Evolutionary conservation across 2,888 invertebrate species (phyloP), one percentile per base, ranked within the genome.

Genomic region (Chesias legatella): DNA sequence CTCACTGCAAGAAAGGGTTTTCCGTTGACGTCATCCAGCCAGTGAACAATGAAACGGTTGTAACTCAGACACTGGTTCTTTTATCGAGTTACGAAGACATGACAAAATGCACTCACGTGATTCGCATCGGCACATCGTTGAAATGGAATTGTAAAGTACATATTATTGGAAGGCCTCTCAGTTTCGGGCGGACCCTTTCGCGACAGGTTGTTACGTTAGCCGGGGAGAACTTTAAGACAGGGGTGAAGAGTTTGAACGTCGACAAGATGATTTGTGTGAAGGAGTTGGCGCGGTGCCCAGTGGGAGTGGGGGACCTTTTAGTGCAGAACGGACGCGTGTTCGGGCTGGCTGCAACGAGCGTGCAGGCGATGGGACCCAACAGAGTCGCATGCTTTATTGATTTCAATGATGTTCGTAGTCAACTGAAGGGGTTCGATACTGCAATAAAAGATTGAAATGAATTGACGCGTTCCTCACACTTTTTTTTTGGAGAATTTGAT

Each of bases 1-100:
- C 73, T 9, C 61, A 63, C 26, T 86, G 86, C 63, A 82, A 74
- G 55, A 84, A 80, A 63, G 78, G 79, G 6, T 82, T 83, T 45
- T 28, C 74, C 0, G 63, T 82, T 7, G 70, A 79, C 29, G 45
- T 58, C 1, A 58, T 71, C 6, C 73, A 79, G 33, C 50, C 62
- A 1, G 56, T 83, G 24, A 53, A 58, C 6, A 76, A 79, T 36
- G 69, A 74, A 1, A 78, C 74, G 1, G 61, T 66, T 0, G 42
- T 69, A 9, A 72, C 75, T 1, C 75, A 73, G 32, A 72, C 64
- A 13, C 52, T 86, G 23, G 77, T 77, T 1, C 55, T 84, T 4
- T 43, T 86, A 40, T 70, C 71, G 1, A 77, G 69, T 17, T 63
- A 64, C 32, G 75, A 74, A 43, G 70, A 67, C 30, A 66, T 82